phyloP scores from a whole-genome alignment of 2,113 vertebrate species.

The Oryzias celebensis region DNA sequence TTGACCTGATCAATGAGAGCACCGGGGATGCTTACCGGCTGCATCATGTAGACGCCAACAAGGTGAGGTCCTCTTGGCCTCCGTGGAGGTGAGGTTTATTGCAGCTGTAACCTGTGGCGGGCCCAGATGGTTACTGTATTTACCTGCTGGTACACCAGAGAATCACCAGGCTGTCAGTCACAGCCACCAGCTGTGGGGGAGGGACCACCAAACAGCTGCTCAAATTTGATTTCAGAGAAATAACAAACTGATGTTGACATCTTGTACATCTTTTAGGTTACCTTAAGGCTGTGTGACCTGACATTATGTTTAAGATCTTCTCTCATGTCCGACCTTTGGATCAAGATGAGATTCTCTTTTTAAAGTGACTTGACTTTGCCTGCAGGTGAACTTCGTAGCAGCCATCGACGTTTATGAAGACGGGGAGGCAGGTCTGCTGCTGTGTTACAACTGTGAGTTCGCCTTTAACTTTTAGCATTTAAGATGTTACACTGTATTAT shows the following conservation, averaged over 20 bases:
- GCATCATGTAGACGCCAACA: constrained; percentile 91
- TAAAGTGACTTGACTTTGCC: constrained; percentile 46
- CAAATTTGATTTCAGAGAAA: constrained; percentile 11
- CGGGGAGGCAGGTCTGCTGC: constrained; percentile 93
- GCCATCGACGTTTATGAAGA: constrained; percentile 99
- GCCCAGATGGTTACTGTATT: constrained; percentile 22
- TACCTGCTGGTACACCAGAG: constrained; percentile 37
- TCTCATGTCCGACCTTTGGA: constrained; percentile 24
- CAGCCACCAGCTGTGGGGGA: constrained; percentile 26
- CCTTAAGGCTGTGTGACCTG: constrained; percentile 10
- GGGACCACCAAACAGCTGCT: constrained; percentile 17
- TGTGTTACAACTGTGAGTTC: constrained; percentile 98
- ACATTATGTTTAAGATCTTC: constrained; percentile 18
- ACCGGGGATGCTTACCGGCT: constrained; percentile 91
- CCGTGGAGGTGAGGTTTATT: not conserved
- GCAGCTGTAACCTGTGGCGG: constrained; percentile 9
- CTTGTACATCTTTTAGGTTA: not conserved
- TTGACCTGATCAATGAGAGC: constrained; percentile 96
- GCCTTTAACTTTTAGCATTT: constrained; percentile 14
- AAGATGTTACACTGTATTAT: constrained; percentile 14
- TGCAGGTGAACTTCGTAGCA: constrained; percentile 96
- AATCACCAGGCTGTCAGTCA: constrained; percentile 40
- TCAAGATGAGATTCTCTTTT: constrained; percentile 13
- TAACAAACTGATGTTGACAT: not conserved
- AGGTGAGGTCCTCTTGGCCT: constrained; percentile 74